Conservation (phyloP, 2,888 invertebrate genomes). For the Drosophila subquinaria region DNA sequence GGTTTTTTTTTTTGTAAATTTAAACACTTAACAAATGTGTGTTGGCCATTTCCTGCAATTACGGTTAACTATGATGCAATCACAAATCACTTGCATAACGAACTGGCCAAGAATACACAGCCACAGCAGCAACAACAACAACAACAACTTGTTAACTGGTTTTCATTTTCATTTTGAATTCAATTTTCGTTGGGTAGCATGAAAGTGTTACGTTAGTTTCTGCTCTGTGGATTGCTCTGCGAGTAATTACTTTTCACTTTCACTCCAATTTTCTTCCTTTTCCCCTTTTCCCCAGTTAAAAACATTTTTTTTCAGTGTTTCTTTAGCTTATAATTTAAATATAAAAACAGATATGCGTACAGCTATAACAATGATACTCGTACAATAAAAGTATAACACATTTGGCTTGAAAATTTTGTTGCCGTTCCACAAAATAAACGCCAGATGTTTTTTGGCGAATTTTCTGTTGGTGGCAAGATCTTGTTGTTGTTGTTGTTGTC, state of each 20-base stretch:
- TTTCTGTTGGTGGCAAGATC: slow-evolving; percentile 22
- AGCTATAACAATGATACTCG: slow-evolving; percentile 75
- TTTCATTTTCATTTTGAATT: slow-evolving; percentile 43
- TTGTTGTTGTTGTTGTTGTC: slow-evolving; percentile 26
- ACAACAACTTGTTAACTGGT: slow-evolving; percentile 45
- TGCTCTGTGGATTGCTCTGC: slow-evolving; percentile 5
- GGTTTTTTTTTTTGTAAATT: slow-evolving; percentile 19
- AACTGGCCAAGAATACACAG: slow-evolving; percentile 75
- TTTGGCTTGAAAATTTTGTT: slow-evolving; percentile 83
- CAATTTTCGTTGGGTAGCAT: slow-evolving; percentile 6
- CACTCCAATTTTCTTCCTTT: slow-evolving; percentile 33
- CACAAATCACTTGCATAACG: slow-evolving; percentile 64
- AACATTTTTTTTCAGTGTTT: slow-evolving; percentile 63
- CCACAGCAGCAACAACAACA: slow-evolving; percentile 8
- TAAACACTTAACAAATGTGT: slow-evolving; percentile 16
- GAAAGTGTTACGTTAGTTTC: slow-evolving; percentile 35
- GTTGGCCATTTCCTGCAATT: slow-evolving; percentile 71
- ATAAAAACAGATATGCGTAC: slow-evolving; percentile 71
- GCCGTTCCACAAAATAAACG: slow-evolving; percentile 36
- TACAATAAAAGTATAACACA: slow-evolving; percentile 83
- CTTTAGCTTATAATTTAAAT: slow-evolving; percentile 80
- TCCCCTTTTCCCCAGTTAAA: slow-evolving; percentile 26
- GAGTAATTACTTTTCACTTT: slow-evolving; percentile 63
- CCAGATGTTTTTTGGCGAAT: slow-evolving; percentile 2
- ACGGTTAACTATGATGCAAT: slow-evolving; percentile 66